Percentiles rank a stretch among this genome's conserved stretches.
phyloP scores from a whole-genome alignment of 2,113 vertebrate genomes.

The Forbesichthys agassizii region DNA sequence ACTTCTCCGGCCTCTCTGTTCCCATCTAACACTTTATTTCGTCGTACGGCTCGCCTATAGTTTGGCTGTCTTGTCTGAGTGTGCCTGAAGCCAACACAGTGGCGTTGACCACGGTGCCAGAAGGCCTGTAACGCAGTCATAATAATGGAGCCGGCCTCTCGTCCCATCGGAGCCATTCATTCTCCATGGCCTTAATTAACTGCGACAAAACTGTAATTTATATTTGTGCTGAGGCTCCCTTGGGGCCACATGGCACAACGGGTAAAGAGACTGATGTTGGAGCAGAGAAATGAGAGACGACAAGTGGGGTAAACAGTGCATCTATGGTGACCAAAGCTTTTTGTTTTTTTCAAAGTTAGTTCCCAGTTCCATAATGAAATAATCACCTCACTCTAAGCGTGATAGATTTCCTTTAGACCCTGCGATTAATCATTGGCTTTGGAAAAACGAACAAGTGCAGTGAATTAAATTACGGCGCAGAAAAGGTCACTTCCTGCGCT shows the following conservation, averaged over 20 bases:
- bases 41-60: no score
- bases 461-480: constrained; percentile 48
- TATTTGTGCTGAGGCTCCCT: constrained; percentile 39
- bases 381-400: constrained; percentile 56
- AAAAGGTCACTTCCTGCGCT: constrained; percentile 43
- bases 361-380: constrained; percentile 58
- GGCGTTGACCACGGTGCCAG: background rate
- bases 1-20: no score
- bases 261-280: constrained; percentile 17
- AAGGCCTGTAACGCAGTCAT: constrained; percentile 10
- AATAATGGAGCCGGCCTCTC: constrained; percentile 3
- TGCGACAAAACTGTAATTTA: constrained; percentile 55
- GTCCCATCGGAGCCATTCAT: constrained; percentile 18
- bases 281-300: constrained; percentile 43
- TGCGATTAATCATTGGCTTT: constrained; percentile 61
- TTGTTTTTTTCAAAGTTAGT: constrained; percentile 15
- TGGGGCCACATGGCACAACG: constrained; percentile 13
- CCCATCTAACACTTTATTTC: no score
- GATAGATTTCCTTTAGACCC: constrained; percentile 47
- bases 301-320: constrained; percentile 43
- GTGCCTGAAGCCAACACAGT: background rate
- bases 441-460: constrained; percentile 42
- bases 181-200: constrained; percentile 51
- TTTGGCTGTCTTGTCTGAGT: background rate
- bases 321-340: constrained; percentile 44